A percentile compares a stretch with the other conserved stretches of the same genome.
phyloP scores from a whole-genome alignment of 1,140 invertebrate genomes.

The Caenorhabditis elegans region WBcel235 BX284606.5:14846501-14847000 shows the following conservation, averaged over 20 bases:
- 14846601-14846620: constrained; percentile 7
- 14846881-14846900: background rate
- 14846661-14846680: background rate
- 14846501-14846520: too few relatives aligned
- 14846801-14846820: too few relatives aligned
- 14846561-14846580: constrained; percentile 64
- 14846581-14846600: constrained; percentile 57
- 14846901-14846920: background rate
- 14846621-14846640: background rate
- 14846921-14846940: background rate
- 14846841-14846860: background rate
- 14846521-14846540: too few relatives aligned
- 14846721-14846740: too few relatives aligned
- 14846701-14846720: too few relatives aligned
- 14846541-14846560: constrained; percentile 54
- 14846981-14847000: background rate
- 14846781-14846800: too few relatives aligned
- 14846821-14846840: too few relatives aligned
- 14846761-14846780: too few relatives aligned
- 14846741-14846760: too few relatives aligned
- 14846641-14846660: background rate
- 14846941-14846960: background rate
- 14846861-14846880: background rate
- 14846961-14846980: background rate
- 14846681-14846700: background rate